These are phyloP conservation scores for Diplosoma virens DNA, from an alignment of 23 tunicate species.

Conservation along the genomic window DNA sequence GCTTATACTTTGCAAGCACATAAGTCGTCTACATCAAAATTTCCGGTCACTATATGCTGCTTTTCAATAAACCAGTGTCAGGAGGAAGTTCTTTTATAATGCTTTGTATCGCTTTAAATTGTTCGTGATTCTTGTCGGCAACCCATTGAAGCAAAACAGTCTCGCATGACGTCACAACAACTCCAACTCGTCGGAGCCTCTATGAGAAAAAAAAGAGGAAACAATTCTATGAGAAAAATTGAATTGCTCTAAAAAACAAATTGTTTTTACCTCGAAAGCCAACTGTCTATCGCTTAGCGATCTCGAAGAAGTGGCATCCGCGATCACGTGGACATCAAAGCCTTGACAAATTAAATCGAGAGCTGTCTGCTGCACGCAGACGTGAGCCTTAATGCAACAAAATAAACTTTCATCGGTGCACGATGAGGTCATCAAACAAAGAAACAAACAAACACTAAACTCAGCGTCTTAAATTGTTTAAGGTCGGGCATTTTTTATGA, in stretches of 20 bases:
- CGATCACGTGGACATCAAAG: conserved; percentile 72
- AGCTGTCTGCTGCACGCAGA: conserved; percentile 90
- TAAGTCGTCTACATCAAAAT: no score
- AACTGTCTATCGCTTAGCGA: conserved; percentile 47
- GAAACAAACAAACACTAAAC: no score
- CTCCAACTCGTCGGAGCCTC: conserved; percentile 66
- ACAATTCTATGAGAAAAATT: no score
- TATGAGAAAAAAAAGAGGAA: background rate
- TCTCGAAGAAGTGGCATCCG: conserved; percentile 85
- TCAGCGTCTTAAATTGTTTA: no score
- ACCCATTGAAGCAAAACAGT: conserved; percentile 70
- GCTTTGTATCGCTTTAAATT: conserved; percentile 86
- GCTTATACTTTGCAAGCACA: no score
- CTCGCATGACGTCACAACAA: conserved; percentile 74
- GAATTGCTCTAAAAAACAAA: background rate
- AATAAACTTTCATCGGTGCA: no score
- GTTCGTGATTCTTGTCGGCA: conserved; percentile 74
- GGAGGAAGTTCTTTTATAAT: conserved; percentile 68
- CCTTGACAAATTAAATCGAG: conserved; percentile 60
- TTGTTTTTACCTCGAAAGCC: conserved; percentile 54
- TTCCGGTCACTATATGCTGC: no score
- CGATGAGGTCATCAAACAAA: no score
- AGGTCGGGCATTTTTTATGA: no score
- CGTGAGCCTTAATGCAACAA: conserved; percentile 78
- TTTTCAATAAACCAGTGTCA: conserved; percentile 47